phyloP scores from a whole-genome alignment of 2,888 invertebrate genomes.

The Rotaria sp. region DNA sequence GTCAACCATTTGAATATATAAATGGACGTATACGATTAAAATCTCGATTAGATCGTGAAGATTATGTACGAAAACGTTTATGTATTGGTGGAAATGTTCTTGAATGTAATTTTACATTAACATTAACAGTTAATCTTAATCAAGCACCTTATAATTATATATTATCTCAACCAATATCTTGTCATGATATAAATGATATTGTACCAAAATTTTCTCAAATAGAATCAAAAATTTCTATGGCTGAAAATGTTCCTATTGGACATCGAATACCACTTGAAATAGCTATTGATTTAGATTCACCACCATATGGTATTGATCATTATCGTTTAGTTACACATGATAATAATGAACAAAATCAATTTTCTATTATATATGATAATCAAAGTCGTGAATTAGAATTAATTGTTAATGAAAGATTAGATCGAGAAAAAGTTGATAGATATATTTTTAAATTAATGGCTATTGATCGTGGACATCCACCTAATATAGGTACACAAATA shows the following conservation, averaged over 20 bases:
- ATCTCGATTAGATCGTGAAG: constrained; percentile 29
- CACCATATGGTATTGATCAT: background rate
- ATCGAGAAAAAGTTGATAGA: constrained; percentile 78
- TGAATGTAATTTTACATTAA: constrained; percentile 28
- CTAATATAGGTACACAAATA: constrained; percentile 36
- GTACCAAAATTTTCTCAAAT: background rate
- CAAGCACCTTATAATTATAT: background rate
- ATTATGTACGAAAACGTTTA: background rate
- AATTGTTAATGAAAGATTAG: constrained; percentile 66
- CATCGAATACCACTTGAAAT: constrained; percentile 19
- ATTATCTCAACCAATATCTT: background rate
- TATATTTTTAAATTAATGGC: constrained; percentile 73
- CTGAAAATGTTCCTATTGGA: constrained; percentile 1
- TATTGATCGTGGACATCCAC: constrained; percentile 69
- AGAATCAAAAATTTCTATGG: constrained; percentile 7
- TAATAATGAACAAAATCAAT: background rate
- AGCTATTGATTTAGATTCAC: background rate
- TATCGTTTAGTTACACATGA: constrained; percentile 9
- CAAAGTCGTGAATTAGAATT: constrained; percentile 13
- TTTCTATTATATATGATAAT: constrained; percentile 28
- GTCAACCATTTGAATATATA: constrained; percentile 25
- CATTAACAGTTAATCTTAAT: constrained; percentile 19
- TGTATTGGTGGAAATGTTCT: background rate
- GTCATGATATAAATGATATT: constrained; percentile 14
- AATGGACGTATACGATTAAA: constrained; percentile 17